Base-by-base conservation (phyloP, 2,797 vertebrate species). In the Pseudotriccus pelzelni region DNA sequence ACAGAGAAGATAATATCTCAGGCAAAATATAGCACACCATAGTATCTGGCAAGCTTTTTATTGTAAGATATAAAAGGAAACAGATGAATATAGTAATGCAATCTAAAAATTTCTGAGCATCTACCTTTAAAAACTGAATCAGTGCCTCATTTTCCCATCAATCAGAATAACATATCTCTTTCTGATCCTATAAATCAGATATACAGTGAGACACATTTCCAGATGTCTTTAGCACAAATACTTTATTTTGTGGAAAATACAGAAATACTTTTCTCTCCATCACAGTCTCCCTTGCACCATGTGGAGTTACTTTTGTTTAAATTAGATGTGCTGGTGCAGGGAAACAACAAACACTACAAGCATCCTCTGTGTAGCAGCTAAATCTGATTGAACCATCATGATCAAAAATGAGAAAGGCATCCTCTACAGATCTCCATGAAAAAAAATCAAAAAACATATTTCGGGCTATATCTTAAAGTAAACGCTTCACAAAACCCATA, bases 21-120 rank as follows among this genome's bases (percentile, higher is more conserved):
- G 93, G 72, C 43, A 95, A 94, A 75, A 47, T 63, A 86, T 22
- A 93, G 76, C 87, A 87, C 4, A 49, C 56, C 80, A 64, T 28
- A 80, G 21, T 90, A 93, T 74, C 55, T 93, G 90, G 74, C 50
- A 91, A 73, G n/a, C 3, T 82, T 92, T 94, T 63, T 81, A 85
- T 70, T 64, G 41, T 59, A 62, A 46, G 56, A 87, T 91, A 90
- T 91, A 93, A 98, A 91, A 66, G 30, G 49, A 96, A 97, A 93
- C 62, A 95, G 53, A 95, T 94, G n/a, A 94, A 92, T 55, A 87
- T 32, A 89, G 7, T 89, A 94, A 93, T 94, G 50, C 49, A 87
- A 84, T 97, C 88, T 96, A 87, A 94, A 93, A 96, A 91, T 79
- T 87, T 70, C 96, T 79, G 53, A 94, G 86, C 10, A 84, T 64